phyloP scores from a whole-genome alignment of 2,113 vertebrate species.

The Chaetodon trifascialis region DNA sequence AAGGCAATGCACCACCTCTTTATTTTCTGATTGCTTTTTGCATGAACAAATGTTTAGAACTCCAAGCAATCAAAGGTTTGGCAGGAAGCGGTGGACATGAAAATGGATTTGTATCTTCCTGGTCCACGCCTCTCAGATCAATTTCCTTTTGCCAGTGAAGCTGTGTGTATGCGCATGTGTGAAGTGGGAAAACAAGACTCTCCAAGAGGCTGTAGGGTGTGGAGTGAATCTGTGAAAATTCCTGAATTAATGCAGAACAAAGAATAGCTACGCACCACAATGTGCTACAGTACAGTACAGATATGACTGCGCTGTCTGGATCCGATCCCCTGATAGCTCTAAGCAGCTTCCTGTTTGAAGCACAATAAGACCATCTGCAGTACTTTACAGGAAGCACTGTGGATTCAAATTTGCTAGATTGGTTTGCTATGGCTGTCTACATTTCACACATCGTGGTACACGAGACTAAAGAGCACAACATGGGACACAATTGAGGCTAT shows the following conservation, averaged over 20 bases:
- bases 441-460: background rate
- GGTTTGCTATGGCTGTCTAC: background rate
- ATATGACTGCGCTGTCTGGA: background rate
- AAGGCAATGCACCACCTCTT: background rate
- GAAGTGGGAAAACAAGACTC: slow-evolving; percentile 7
- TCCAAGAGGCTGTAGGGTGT: slow-evolving; percentile 2
- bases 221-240: background rate
- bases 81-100: background rate
- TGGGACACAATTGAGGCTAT: background rate
- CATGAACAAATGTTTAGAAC: slow-evolving; percentile 27
- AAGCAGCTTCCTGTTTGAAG: background rate
- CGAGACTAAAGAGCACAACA: background rate
- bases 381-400: background rate
- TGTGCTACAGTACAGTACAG: background rate
- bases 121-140: slow-evolving; percentile 57
- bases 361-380: background rate
- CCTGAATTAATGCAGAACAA: slow-evolving; percentile 20
- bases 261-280: background rate
- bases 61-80: slow-evolving; percentile 32
- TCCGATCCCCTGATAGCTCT: background rate
- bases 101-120: slow-evolving; percentile 55
- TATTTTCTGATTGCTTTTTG: background rate
- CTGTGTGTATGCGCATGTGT: background rate
- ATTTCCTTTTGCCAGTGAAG: slow-evolving; percentile 47
- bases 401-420: background rate